Percentiles rank a stretch among this genome's conserved stretches.
These are phyloP conservation scores for Pelodiscus sinensis DNA, from an alignment of 2,113 vertebrate genomes.

Conservation along the genomic window DNA sequence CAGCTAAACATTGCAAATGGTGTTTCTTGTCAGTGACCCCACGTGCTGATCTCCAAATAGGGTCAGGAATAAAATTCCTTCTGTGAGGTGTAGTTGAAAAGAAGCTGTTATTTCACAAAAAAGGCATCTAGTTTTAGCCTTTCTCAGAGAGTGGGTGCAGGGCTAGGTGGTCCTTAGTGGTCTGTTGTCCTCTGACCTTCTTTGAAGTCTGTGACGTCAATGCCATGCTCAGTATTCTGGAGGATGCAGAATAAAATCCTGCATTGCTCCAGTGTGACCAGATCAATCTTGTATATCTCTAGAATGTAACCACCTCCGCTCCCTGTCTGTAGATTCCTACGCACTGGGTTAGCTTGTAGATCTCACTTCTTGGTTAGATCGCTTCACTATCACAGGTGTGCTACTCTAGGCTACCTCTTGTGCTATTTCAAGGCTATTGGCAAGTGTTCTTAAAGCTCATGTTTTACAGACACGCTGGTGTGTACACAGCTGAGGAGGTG, in stretches of 20 bases:
- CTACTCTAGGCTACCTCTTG: background rate
- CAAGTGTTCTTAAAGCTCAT: background rate
- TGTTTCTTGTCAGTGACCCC: background rate
- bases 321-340: background rate
- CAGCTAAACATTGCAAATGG: background rate
- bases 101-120: background rate
- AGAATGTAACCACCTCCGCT: background rate
- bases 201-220: background rate
- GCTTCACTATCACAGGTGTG: background rate
- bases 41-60: background rate
- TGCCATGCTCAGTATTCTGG: background rate
- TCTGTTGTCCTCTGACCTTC: background rate
- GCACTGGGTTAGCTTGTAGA: background rate
- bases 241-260: background rate
- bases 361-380: background rate
- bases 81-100: background rate
- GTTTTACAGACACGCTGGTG: conserved; percentile 88
- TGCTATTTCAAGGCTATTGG: background rate
- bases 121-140: background rate
- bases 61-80: background rate
- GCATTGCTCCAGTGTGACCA: background rate
- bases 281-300: background rate
- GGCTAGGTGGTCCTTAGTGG: background rate
- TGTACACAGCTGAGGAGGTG: conserved; percentile 98
- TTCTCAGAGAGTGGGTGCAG: background rate